A percentile compares a stretch with the other conserved stretches of the same genome.
These are phyloP conservation scores for Corythoichthys haematopterus DNA, from an alignment of 2,113 vertebrate species.

Conservation along the genomic window DNA sequence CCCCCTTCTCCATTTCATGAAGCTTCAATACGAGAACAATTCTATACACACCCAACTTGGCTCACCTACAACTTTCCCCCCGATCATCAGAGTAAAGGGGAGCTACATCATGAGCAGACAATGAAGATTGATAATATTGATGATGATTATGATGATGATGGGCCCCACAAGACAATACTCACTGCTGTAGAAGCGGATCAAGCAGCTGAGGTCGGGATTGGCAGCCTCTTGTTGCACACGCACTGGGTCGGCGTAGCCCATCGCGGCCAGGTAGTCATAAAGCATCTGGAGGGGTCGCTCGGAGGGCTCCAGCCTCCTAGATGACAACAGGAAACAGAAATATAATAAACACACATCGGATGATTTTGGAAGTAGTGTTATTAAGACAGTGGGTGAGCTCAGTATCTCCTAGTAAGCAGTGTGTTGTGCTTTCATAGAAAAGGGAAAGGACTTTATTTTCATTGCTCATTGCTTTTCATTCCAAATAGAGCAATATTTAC, in stretches of 20 bases:
- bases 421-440: not conserved
- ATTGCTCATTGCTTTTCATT: not conserved
- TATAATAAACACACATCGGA: not conserved
- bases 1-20: too few relatives aligned
- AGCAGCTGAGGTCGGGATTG: constrained; percentile 91
- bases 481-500: not conserved
- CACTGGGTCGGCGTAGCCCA: constrained; percentile 85
- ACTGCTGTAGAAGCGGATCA: constrained; percentile 94
- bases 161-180: constrained; percentile 58
- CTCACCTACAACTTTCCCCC: not conserved
- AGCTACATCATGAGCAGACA: constrained; percentile 11
- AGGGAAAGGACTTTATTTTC: not conserved
- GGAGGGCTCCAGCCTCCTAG: constrained; percentile 83
- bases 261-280: constrained; percentile 83
- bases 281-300: constrained; percentile 91
- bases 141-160: constrained; percentile 1
- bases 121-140: constrained; percentile 7
- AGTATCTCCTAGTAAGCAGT: not conserved
- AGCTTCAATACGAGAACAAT: too few relatives aligned
- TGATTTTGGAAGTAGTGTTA: not conserved
- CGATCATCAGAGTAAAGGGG: not conserved
- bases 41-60: not conserved
- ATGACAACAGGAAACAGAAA: not conserved
- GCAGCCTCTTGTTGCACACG: constrained; percentile 89
- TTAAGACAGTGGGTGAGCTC: not conserved